Conservation (phyloP, 1,140 invertebrate species). For the Trialeurodes vaporariorum region DNA sequence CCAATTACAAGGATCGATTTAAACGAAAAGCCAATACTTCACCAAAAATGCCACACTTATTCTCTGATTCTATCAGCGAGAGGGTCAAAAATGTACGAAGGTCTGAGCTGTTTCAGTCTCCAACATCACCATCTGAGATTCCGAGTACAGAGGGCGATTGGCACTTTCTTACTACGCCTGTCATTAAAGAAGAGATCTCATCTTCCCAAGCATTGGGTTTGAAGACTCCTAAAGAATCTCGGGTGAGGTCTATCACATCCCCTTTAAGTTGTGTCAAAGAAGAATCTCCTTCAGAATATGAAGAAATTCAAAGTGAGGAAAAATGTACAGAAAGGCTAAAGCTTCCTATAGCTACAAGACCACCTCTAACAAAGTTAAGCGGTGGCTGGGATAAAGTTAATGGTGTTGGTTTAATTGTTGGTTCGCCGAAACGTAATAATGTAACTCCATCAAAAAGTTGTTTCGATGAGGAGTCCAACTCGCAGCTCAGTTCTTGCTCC, state of each 20-base stretch:
- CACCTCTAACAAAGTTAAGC: background rate
- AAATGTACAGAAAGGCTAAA: background rate
- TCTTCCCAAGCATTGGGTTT: background rate
- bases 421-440: background rate
- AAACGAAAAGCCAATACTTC: background rate
- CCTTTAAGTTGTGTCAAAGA: background rate
- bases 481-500: background rate
- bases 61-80: background rate
- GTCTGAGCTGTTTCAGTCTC: background rate
- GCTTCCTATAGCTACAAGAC: background rate
- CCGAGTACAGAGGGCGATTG: background rate
- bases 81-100: background rate
- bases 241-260: background rate
- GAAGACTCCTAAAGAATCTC: background rate
- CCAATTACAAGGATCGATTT: background rate
- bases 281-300: background rate
- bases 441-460: background rate
- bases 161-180: background rate
- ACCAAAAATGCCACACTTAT: background rate
- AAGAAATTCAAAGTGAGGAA: background rate
- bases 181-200: no score
- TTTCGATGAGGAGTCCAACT: background rate
- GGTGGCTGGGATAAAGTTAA: background rate
- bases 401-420: background rate
- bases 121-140: no score